Conservation (phyloP, 2,797 vertebrate species). For the Valencia hispanica region DNA sequence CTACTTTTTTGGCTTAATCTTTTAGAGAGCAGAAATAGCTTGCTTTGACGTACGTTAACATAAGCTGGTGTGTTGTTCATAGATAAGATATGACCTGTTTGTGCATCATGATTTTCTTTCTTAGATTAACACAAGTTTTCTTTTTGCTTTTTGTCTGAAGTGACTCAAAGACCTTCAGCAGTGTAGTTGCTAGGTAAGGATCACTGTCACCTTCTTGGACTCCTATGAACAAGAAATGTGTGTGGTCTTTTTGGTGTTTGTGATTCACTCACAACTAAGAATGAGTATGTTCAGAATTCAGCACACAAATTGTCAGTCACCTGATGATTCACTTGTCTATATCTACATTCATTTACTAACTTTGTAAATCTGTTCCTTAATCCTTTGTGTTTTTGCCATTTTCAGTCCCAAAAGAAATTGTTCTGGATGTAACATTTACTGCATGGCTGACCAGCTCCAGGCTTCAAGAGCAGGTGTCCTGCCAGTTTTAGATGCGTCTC, state of each 20-base stretch:
- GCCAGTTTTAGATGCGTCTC: too few species aligned
- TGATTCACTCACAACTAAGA: background rate
- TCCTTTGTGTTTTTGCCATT: background rate
- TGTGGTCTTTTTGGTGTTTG: background rate
- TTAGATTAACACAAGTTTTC: background rate
- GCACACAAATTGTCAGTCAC: background rate
- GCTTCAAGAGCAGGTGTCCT: too few species aligned
- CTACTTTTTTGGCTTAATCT: too few species aligned
- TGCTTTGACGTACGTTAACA: background rate
- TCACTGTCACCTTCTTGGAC: background rate
- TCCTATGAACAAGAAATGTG: background rate
- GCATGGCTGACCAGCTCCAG: too few species aligned
- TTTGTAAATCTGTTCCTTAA: background rate
- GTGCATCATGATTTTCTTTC: background rate
- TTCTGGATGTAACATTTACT: background rate
- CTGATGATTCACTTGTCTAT: too few species aligned
- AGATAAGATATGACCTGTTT: background rate
- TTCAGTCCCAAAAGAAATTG: background rate
- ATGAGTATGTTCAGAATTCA: background rate
- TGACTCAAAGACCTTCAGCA: too few species aligned
- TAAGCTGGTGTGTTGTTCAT: background rate
- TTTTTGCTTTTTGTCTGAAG: too few species aligned
- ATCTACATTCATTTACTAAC: background rate
- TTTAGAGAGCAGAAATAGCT: too few species aligned
- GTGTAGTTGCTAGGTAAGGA: background rate